phyloP scores from a whole-genome alignment of 2,888 invertebrate species.

The Platycheirus albimanus region DNA sequence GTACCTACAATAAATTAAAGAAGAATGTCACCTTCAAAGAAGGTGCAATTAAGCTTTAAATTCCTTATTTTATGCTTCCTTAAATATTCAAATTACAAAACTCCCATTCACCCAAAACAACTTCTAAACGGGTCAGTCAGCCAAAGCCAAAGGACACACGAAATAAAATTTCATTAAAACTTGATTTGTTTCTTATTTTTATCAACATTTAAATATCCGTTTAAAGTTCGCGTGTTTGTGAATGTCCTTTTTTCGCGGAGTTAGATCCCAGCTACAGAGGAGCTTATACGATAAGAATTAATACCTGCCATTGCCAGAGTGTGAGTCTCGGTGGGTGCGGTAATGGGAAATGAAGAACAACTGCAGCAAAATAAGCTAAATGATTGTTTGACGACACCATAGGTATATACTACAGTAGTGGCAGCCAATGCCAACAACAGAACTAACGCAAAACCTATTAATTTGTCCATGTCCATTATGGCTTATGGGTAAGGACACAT shows the following conservation, averaged over 20 bases:
- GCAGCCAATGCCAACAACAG: slow-evolving; percentile 37
- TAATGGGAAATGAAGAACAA: neutral
- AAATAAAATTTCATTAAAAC: slow-evolving; percentile 31
- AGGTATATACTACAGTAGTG: no score
- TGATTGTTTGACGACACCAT: no score
- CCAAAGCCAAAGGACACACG: neutral
- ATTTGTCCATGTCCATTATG: slow-evolving; percentile 58
- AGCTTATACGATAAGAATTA: slow-evolving; percentile 47
- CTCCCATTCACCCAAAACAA: no score
- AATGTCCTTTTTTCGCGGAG: slow-evolving; percentile 61
- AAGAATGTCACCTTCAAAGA: no score
- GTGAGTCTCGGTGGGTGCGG: slow-evolving; percentile 1
- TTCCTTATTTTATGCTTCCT: no score
- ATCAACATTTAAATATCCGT: slow-evolving; percentile 43
- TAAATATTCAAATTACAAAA: no score
- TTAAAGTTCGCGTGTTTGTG: slow-evolving; percentile 48
- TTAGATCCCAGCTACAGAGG: slow-evolving; percentile 31
- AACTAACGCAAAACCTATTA: slow-evolving; percentile 40
- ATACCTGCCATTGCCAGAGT: slow-evolving; percentile 47
- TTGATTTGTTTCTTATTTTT: slow-evolving; percentile 31
- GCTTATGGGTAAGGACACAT: slow-evolving; percentile 35
- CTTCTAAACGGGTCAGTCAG: no score
- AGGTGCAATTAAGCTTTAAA: no score
- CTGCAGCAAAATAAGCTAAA: no score
- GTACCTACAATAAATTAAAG: no score